Base-by-base conservation (phyloP, 2,797 vertebrate species). In the Chaetophractus vellerosus region DNA sequence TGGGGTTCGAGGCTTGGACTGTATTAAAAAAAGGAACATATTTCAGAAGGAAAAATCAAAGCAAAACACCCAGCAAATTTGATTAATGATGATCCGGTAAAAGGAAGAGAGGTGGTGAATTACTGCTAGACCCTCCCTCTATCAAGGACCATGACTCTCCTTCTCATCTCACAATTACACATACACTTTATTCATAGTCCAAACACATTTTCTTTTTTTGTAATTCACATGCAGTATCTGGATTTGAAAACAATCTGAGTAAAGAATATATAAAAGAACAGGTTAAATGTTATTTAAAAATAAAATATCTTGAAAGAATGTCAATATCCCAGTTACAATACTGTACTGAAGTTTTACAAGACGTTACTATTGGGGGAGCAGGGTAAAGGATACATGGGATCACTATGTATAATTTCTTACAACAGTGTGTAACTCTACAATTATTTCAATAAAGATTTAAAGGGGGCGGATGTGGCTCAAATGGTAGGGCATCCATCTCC, bases 1-100 rank as follows among this genome's bases (percentile, higher is more conserved):
- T 24, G 98, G 98, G 0, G 98, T 99, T 71, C 93, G 74, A 19
- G 97, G 93, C 4, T 92, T 72, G 81, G 91, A 52, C 99, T 99
- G 97, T 31, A 94, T 88, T 94, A 21, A 88, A 80, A 97, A 87
- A 80, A 7, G 95, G 5, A 93, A 94, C n/a, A 28, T 24, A 61
- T 84, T 69, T 93, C 68, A 95, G 48, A 90, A 72, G 26, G 63
- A 24, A 78, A 81, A 88, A 63, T 36, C n/a, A 91, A 92, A 90
- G 48, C 69, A 79, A 90, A 87, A 88, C 50, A 52, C 19, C 23
- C 57, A 28, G 12, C 2, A 83, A 57, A 68, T 59, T 28, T 94
- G 68, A 74, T 36, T 72, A 71, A 75, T 1, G n/a, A 31, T 61
- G 63, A 88, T 21, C 8, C 68, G 16, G 55, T 31, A 68, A 92